Base-by-base conservation (phyloP, 2,113 vertebrate genomes). In the Phodopus roborovskii region DNA sequence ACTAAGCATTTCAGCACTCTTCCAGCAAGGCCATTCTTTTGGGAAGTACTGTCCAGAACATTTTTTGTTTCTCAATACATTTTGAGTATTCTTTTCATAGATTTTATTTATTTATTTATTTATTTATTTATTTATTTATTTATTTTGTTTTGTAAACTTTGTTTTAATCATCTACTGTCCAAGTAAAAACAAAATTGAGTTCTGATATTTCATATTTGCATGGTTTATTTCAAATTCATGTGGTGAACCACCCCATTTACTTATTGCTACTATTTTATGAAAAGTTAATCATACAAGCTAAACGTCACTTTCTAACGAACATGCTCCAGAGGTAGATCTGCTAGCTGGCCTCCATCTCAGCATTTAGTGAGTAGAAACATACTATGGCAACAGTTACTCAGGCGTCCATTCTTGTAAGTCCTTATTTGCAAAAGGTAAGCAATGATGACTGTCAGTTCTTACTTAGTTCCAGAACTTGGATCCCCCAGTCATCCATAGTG, bases 111-210 rank as follows among this genome's bases (percentile, higher is more conserved):
- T n/a, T n/a, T n/a, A n/a, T n/a, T n/a, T n/a, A n/a, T n/a, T n/a
- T n/a, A n/a, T n/a, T n/a, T n/a, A n/a, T n/a, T n/a, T n/a, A n/a
- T n/a, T n/a, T n/a, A n/a, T n/a, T n/a, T n/a, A n/a, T 45, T 45
- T 45, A 96, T 94, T 97, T 97, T 95, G 4, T 88, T 30, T 96
- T 96, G 20, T 89, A 94, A 85, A 81, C 97, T 96, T 96, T 95
- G 58, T 48, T 95, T 96, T 96, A 82, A 79, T 93, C 94, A 95
- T 94, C 79, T 97, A 95, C 96, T 95, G 90, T 93, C 96, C 97
- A 96, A 97, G 88, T 97, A 45, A 94, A 97, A 97, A 90, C 75
- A 93, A 91, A 93, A 77, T 66, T 2, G 13, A 79, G 4, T 91
- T 90, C 70, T 93, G 36, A 62, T 74, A 87, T 78, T 96, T 97